Evolutionary conservation across 2,888 invertebrate species (phyloP).

Genomic region (Parochlus steinenii): DNA sequence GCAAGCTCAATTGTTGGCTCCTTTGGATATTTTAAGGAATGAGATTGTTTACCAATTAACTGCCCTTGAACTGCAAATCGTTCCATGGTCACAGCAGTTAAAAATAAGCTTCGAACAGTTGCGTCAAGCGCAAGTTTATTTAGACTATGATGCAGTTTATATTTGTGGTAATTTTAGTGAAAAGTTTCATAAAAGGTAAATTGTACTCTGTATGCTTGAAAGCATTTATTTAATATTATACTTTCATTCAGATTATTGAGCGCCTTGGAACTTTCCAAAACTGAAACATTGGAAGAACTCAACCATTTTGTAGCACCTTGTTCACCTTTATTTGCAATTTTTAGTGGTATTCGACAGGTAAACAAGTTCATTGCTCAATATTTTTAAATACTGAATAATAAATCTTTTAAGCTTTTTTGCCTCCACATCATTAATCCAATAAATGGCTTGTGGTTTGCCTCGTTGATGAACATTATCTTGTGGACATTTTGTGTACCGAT

Average conservation of each 20-base stretch:
- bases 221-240: slow-evolving; percentile 38
- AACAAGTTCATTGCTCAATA: no score
- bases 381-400: no score
- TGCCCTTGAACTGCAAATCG: slow-evolving; percentile 52
- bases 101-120: slow-evolving; percentile 51
- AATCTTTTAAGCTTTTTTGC: slow-evolving; percentile 31
- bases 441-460: slow-evolving; percentile 54
- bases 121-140: slow-evolving; percentile 58
- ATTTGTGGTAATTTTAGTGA: slow-evolving; percentile 48
- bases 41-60: slow-evolving; percentile 61
- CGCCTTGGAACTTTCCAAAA: slow-evolving; percentile 50
- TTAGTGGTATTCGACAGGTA: slow-evolving; percentile 45
- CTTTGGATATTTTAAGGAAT: slow-evolving; percentile 50
- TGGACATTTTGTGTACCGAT: slow-evolving; percentile 46
- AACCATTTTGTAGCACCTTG: slow-evolving; percentile 51
- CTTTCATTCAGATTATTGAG: slow-evolving; percentile 35
- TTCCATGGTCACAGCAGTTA: slow-evolving; percentile 49
- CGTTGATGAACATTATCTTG: slow-evolving; percentile 35
- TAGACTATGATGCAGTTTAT: slow-evolving; percentile 52
- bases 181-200: slow-evolving; percentile 24
- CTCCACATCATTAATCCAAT: slow-evolving; percentile 27
- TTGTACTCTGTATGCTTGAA: slow-evolving; percentile 11
- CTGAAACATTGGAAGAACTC: slow-evolving; percentile 44
- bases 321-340: slow-evolving; percentile 52
- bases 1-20: slow-evolving; percentile 44